phyloP scores from a whole-genome alignment of 2,797 vertebrate genomes.

The Iguana delicatissima region DNA sequence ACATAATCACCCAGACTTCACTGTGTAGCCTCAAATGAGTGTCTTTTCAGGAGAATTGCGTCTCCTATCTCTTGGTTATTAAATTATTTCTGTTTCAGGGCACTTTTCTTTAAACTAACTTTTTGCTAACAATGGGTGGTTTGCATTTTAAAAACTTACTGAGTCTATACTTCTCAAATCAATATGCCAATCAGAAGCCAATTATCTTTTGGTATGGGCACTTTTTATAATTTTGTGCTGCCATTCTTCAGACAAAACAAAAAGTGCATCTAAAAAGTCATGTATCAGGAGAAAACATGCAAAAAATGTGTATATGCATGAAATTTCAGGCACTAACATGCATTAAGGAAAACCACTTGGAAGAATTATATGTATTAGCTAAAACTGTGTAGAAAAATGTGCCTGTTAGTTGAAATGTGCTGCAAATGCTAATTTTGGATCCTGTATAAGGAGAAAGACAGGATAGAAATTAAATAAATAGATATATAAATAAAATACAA shows the following conservation, averaged over 20 bases:
- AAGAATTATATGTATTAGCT: too few species aligned
- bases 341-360: too few species aligned
- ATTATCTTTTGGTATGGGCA: neutral
- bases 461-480: neutral
- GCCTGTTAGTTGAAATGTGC: too few species aligned
- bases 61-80: slow-evolving; percentile 34
- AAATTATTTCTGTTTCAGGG: neutral
- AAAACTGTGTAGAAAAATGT: too few species aligned
- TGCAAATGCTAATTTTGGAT: too few species aligned
- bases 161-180: neutral
- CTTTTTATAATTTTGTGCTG: neutral
- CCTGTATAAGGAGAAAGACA: too few species aligned
- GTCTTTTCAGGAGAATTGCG: neutral
- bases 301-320: too few species aligned
- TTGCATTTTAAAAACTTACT: neutral
- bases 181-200: neutral
- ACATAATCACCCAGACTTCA: slow-evolving; percentile 36
- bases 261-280: too few species aligned
- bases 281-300: too few species aligned
- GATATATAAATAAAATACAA: neutral
- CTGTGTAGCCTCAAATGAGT: slow-evolving; percentile 14
- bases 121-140: neutral
- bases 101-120: slow-evolving; percentile 36
- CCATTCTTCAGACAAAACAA: neutral
- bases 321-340: too few species aligned